Percentiles rank a stretch among this genome's conserved stretches.
Conservation (phyloP, 2,797 vertebrate genomes). For the Neosilurus mollespiculum region DNA sequence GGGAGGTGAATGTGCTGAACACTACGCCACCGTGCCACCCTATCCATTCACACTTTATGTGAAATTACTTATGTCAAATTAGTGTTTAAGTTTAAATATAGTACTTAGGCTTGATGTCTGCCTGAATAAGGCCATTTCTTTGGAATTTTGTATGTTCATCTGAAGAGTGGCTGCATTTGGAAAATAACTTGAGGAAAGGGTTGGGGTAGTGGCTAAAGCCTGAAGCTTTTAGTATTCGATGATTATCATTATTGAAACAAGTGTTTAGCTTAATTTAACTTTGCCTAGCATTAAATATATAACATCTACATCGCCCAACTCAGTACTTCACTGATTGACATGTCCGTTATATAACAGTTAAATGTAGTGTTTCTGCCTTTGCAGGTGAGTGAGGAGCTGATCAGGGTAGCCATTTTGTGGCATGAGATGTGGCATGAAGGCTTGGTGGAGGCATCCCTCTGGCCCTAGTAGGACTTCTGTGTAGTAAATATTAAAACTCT, state of each 20-base stretch:
- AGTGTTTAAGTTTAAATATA: background rate
- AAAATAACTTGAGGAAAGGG: background rate
- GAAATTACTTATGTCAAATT: background rate
- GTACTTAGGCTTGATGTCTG: background rate
- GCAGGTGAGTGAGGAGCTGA: conserved; percentile 97
- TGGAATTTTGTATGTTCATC: background rate
- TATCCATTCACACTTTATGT: background rate
- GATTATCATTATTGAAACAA: too few relatives aligned
- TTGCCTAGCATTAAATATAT: background rate
- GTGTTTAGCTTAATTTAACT: background rate
- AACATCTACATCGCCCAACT: background rate
- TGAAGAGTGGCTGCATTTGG: background rate
- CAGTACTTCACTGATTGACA: background rate
- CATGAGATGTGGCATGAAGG: conserved; percentile 99
- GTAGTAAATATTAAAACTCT: too few relatives aligned
- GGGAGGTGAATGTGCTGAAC: too few relatives aligned
- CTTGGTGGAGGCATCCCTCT: conserved; percentile 88
- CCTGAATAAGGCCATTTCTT: background rate
- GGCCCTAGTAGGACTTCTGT: too few relatives aligned
- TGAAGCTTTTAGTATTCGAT: background rate
- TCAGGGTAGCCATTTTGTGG: conserved; percentile 97
- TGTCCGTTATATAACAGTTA: background rate
- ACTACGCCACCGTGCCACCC: too few relatives aligned
- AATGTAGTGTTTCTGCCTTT: background rate
- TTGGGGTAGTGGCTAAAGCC: background rate